These are phyloP conservation scores for Drosophila neocordata DNA, from an alignment of 1,140 invertebrate genomes.

Conservation along the genomic window DNA sequence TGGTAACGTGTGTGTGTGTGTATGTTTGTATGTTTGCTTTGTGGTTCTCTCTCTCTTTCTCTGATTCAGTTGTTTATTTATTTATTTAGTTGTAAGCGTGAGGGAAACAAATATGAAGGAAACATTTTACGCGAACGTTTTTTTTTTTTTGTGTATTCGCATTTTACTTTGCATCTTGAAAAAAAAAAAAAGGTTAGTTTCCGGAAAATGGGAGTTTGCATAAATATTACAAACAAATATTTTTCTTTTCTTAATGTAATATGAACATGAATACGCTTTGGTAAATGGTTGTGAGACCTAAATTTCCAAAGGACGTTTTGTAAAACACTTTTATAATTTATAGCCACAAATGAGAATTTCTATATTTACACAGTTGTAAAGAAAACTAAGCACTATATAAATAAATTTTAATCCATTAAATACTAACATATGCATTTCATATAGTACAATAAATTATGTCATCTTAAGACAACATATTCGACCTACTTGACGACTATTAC, in stretches of 20 bases:
- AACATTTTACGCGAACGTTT: constrained; percentile 20
- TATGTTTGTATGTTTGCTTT: constrained; percentile 40
- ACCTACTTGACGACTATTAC: neutral
- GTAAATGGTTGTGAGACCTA: constrained; percentile 48
- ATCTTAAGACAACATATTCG: too few relatives aligned
- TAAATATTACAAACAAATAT: constrained; percentile 32
- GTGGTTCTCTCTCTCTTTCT: constrained; percentile 31
- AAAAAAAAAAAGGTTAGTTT: constrained; percentile 17
- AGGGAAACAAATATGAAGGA: constrained; percentile 49
- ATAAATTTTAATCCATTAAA: too few relatives aligned
- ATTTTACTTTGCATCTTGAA: constrained; percentile 37
- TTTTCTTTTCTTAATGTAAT: constrained; percentile 12
- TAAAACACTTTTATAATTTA: neutral
- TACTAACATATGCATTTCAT: too few relatives aligned
- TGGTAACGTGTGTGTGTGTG: constrained; percentile 4
- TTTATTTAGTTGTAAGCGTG: constrained; percentile 53
- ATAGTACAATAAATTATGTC: too few relatives aligned
- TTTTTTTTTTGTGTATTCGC: constrained; percentile 24
- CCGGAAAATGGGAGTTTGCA: constrained; percentile 3
- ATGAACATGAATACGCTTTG: constrained; percentile 42
- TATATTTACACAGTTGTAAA: neutral
- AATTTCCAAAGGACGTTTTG: neutral
- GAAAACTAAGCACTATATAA: too few relatives aligned
- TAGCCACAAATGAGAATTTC: neutral
- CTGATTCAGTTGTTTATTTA: constrained; percentile 46